phyloP scores from a whole-genome alignment of 1,140 invertebrate genomes.

The Caenorhabditis briggsae region DNA sequence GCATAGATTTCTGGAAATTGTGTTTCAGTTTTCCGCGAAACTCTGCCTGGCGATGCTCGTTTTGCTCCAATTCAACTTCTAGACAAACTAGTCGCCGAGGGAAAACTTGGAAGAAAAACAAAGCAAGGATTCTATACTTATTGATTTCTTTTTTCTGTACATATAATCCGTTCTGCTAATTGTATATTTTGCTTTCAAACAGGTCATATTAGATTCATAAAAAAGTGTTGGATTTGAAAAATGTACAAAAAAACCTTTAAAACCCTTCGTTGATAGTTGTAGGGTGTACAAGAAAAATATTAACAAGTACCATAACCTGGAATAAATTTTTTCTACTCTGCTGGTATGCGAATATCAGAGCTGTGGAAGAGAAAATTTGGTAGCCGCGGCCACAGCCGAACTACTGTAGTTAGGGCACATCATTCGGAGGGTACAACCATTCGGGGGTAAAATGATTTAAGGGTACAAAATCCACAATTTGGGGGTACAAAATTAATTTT shows the following conservation, averaged over 20 bases:
- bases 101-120: constrained; percentile 87
- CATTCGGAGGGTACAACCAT: no score
- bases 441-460: no score
- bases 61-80: constrained; percentile 83
- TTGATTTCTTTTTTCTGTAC: constrained; percentile 14
- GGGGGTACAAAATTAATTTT: no score
- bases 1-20: constrained; percentile 17
- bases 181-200: not conserved
- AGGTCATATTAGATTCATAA: not conserved
- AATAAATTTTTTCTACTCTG: no score
- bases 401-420: no score
- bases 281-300: no score
- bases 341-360: no score
- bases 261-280: no score
- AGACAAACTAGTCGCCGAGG: constrained; percentile 85
- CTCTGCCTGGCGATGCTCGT: constrained; percentile 85
- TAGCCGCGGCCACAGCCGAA: no score
- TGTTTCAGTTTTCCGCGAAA: constrained; percentile 84
- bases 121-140: constrained; percentile 85
- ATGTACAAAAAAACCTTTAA: not conserved
- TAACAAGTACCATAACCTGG: no score
- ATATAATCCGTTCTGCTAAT: not conserved
- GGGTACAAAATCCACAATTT: no score
- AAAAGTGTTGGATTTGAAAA: not conserved
- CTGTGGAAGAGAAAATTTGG: no score